Evolutionary conservation across 23 tunicate species (phyloP).

Genomic region (Styela clava): DNA sequence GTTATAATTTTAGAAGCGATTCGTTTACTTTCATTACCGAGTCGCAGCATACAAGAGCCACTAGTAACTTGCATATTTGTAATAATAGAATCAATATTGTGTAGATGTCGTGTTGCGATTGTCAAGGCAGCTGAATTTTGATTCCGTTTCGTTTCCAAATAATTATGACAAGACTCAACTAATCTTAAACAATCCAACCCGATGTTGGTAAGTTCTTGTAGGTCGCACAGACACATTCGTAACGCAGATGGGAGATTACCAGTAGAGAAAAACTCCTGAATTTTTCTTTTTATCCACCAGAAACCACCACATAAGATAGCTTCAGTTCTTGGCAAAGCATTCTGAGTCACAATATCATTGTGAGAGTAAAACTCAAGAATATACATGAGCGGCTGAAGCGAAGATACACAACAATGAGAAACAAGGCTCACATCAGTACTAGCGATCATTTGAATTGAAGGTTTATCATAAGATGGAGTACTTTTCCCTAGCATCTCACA

Average conservation of each 20-base stretch:
- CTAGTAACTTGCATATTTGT: constrained; percentile 83
- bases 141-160: constrained; percentile 54
- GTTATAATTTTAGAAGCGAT: not conserved
- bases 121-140: constrained; percentile 60
- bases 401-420: constrained; percentile 38
- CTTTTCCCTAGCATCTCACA: constrained; percentile 18
- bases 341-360: constrained; percentile 45
- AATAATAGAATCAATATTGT: constrained; percentile 61
- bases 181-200: constrained; percentile 53
- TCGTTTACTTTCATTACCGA: not conserved
- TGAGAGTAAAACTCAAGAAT: constrained; percentile 35
- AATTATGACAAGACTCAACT: constrained; percentile 81
- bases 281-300: constrained; percentile 54
- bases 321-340: constrained; percentile 49
- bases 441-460: not conserved
- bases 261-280: constrained; percentile 42
- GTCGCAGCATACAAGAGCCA: not conserved
- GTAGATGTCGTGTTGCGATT: constrained; percentile 58
- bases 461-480: constrained; percentile 1
- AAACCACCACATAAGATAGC: constrained; percentile 49
- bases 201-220: constrained; percentile 55
- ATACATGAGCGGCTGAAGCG: constrained; percentile 55
- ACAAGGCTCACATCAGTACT: constrained; percentile 33
- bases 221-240: constrained; percentile 56
- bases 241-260: constrained; percentile 45